phyloP scores from a whole-genome alignment of 1,140 invertebrate genomes.

The Scaptomyza hsui region DNA sequence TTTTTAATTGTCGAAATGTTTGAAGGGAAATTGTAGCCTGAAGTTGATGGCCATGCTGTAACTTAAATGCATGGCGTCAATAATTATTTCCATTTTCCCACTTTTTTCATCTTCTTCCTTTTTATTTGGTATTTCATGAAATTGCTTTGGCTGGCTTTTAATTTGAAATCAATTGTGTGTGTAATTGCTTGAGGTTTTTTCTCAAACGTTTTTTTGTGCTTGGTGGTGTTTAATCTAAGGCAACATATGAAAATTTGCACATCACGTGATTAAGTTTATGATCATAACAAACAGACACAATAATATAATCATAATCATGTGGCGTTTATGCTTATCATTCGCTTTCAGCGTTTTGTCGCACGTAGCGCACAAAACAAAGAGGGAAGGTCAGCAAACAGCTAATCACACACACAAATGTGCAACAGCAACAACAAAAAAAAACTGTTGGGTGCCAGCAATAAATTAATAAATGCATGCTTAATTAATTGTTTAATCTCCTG shows the following conservation, averaged over 20 bases:
- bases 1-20: constrained; percentile 71
- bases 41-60: constrained; percentile 58
- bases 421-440: constrained; percentile 40
- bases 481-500: constrained; percentile 57
- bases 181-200: constrained; percentile 45
- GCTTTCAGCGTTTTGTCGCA: constrained; percentile 34
- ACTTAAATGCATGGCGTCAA: constrained; percentile 69
- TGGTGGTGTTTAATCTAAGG: constrained; percentile 5
- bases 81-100: constrained; percentile 48
- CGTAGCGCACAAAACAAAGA: not conserved
- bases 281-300: not conserved
- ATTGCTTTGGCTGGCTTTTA: constrained; percentile 41
- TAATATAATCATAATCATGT: constrained; percentile 29
- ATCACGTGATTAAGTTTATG: constrained; percentile 11
- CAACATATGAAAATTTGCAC: not conserved
- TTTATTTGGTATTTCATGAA: constrained; percentile 29
- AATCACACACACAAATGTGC: constrained; percentile 53
- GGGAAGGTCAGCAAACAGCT: constrained; percentile 52
- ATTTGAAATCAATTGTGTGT: constrained; percentile 73
- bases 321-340: constrained; percentile 23
- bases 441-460: constrained; percentile 18
- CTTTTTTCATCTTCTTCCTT: constrained; percentile 25
- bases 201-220: not conserved
- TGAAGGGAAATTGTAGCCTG: constrained; percentile 11
- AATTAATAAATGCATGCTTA: constrained; percentile 59